Base-by-base conservation (phyloP, 2,797 vertebrate species). In the Epinephelus awoara region DNA sequence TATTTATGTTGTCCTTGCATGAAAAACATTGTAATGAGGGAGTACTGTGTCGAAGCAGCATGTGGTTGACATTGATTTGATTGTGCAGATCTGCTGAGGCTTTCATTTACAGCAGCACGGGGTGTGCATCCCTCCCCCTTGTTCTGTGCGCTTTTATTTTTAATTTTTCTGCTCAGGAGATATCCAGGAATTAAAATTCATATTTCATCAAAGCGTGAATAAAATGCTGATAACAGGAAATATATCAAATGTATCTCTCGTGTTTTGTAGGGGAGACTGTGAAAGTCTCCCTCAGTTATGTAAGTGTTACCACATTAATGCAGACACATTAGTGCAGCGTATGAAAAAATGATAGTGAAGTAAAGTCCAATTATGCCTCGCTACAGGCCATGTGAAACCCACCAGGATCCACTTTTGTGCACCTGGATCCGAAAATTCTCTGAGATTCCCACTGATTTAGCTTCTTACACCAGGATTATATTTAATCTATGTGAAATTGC, bases 161-260 rank as follows among this genome's bases (percentile, higher is more conserved):
- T 66, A 34, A 56, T 77, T 82, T 82, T 82, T 70, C 52, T 80
- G 62, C 89, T 82, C 85, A 75, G 65, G 88, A 90, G 86, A 90
- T 77, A 49, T 87, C 58, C 0, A 77, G 15, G 77, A 89, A 88
- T 90, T 88, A 84, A 88, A 90, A 92, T 88, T 87, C 77, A 88
- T 82, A 80, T 84, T 90, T 91, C 71, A 89, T 89, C 84, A 91
- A 89, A 92, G 87, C 54, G 0, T 34, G 73, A 80, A 87, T 79
- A 86, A 88, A 93, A 85, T 81, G 83, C 89, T 89, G 87, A 91
- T 87, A 79, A 82, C 74, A 82, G 83, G 70, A 89, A 83, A 89
- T 72, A 69, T 70, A 84, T 88, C 73, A 86, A 81, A 85, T 84
- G 79, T 54, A 76, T 83, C 75, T 79, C 52, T 40, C 15, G 62